Percentiles rank a stretch among this genome's conserved stretches.
phyloP scores from a whole-genome alignment of 2,797 vertebrate species.

The Crenuchus spilurus region DNA sequence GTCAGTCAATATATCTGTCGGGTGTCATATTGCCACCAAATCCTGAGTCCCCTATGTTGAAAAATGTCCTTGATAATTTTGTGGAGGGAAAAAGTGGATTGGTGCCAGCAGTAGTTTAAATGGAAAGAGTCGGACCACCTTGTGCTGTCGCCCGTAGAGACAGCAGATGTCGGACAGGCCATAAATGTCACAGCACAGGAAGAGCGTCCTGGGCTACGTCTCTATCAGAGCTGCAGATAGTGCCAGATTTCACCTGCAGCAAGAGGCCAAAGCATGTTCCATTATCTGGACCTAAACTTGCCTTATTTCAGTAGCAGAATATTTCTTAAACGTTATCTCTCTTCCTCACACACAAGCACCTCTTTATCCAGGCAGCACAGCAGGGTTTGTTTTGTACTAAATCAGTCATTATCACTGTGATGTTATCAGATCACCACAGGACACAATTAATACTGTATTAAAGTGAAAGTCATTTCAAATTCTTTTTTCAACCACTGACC shows the following conservation, averaged over 20 bases:
- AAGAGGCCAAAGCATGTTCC: not conserved
- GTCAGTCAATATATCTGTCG: too few relatives aligned
- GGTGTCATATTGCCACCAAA: not conserved
- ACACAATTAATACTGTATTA: too few relatives aligned
- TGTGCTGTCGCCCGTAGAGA: constrained; percentile 24
- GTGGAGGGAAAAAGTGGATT: not conserved
- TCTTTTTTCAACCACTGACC: too few relatives aligned
- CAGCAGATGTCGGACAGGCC: constrained; percentile 34
- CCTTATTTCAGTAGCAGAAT: too few relatives aligned
- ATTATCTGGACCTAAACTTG: too few relatives aligned
- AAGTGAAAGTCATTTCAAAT: too few relatives aligned
- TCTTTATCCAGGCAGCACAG: not conserved
- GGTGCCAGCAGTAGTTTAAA: not conserved
- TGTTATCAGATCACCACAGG: too few relatives aligned
- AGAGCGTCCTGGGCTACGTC: constrained; percentile 16
- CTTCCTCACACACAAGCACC: not conserved
- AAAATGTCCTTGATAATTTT: not conserved
- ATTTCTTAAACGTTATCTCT: not conserved
- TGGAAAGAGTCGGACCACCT: constrained; percentile 14
- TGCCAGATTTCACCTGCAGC: not conserved
- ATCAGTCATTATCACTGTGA: too few relatives aligned
- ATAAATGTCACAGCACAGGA: constrained; percentile 40
- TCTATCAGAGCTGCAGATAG: constrained; percentile 8
- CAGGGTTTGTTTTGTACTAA: too few relatives aligned
- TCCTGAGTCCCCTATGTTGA: not conserved